Base-by-base conservation (phyloP, 2,888 invertebrate genomes). In the Salticus scenicus region DNA sequence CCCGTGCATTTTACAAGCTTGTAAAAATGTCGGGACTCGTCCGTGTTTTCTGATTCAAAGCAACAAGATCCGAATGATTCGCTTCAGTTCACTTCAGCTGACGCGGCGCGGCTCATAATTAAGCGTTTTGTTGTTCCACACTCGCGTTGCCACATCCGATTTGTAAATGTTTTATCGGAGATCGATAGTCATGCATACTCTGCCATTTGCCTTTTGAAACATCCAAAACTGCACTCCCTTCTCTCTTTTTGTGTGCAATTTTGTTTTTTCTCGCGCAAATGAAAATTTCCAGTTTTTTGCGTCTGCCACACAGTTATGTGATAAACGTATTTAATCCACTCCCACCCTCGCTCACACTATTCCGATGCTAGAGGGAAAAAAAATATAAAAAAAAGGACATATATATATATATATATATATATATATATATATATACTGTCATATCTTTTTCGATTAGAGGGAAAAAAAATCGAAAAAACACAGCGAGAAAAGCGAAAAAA, bases 391-490 rank as follows among this genome's bases (percentile, higher is more conserved):
- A 24, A 57, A 24, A 57, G 12, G 20, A 24, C 4, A 5, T 10
- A 17, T 2, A 17, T 47, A n/a, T 37, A 37, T 37, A 37, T 8
- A 42, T 27, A 64, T n/a, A 5, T 10, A 17, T 2, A 17, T 47
- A n/a, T 37, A 37, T 37, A 37, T 8, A 42, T 27, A 64, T 17
- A 77, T 42, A 71, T 31, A 24, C 66, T 64, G 14, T 17, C 41
- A 1, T 42, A 41, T 41, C 37, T 84, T 33, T 84, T 72, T 84
- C 83, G 82, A 83, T 83, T 77, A 76, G 72, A 83, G 47, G 4
- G 76, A 71, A 71, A 82, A 70, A 82, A 82, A 71, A 75, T 82
- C 82, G 82, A 82, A 79, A n/a, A 79, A 80, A 80, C 72, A 80
- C 47, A 51, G 63, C 67, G 37, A 10, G 20, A 66, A 31, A 76